These are phyloP conservation scores for Platyrinchus mystaceus DNA, from an alignment of 2,797 vertebrate genomes.

Conservation along the genomic window DNA sequence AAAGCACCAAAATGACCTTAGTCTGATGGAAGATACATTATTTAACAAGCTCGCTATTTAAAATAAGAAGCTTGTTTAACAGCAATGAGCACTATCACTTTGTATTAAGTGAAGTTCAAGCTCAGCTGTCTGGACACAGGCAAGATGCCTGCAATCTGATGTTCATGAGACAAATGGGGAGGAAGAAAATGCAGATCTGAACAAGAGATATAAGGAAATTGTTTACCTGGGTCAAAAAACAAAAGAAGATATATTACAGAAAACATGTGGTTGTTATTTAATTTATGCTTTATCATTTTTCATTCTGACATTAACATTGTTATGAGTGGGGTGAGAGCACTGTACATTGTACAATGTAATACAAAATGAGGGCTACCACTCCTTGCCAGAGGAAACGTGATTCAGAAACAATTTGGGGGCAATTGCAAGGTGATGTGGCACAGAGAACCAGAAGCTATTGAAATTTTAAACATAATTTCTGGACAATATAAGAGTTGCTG, in stretches of 20 bases:
- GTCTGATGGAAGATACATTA: neutral
- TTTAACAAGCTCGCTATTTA: neutral
- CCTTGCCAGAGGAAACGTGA: conserved; percentile 84
- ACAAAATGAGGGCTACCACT: conserved; percentile 82
- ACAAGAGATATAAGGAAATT: conserved; percentile 53
- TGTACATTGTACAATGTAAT: conserved; percentile 88
- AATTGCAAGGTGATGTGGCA: conserved; percentile 83
- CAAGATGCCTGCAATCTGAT: neutral
- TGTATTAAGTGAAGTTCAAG: neutral
- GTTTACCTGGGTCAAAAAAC: conserved; percentile 69
- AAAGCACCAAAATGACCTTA: neutral
- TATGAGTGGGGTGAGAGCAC: conserved; percentile 74
- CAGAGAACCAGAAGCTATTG: conserved; percentile 83
- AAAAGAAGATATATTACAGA: conserved; percentile 72
- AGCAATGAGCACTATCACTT: neutral
- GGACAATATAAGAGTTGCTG: conserved; percentile 81
- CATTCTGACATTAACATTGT: conserved; percentile 86
- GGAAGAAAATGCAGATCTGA: conserved; percentile 40
- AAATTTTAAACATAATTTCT: conserved; percentile 81
- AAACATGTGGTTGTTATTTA: conserved; percentile 91
- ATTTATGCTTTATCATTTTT: conserved; percentile 92
- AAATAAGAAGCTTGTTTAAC: conserved; percentile 3
- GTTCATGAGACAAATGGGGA: neutral
- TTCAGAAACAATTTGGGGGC: conserved; percentile 84
- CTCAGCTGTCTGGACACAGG: neutral